Evolutionary conservation across 2,888 invertebrate species (phyloP).

Genomic region (Cosmorhoe ocellata): DNA sequence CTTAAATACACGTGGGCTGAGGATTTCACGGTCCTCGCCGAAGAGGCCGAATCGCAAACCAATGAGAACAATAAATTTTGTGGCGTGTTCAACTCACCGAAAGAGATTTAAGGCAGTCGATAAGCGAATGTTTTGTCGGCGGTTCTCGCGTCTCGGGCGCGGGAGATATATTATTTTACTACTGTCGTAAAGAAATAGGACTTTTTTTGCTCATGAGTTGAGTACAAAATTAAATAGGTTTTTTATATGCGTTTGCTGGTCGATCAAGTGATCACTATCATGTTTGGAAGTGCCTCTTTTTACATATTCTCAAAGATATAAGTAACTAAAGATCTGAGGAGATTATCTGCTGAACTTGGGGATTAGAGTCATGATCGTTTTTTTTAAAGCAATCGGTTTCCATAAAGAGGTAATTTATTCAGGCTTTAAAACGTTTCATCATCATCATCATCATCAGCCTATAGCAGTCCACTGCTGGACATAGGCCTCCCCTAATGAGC

Average conservation of each 20-base stretch:
- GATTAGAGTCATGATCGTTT: no score
- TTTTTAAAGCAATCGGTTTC: no score
- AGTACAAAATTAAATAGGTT: slow-evolving; percentile 12
- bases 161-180: slow-evolving; percentile 29
- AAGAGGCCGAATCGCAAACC: slow-evolving; percentile 43
- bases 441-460: no score
- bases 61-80: slow-evolving; percentile 52
- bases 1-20: slow-evolving; percentile 35
- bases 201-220: slow-evolving; percentile 14
- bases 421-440: no score
- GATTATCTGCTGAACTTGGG: no score
- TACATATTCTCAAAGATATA: no score
- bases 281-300: background rate
- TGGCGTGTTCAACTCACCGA: slow-evolving; percentile 58
- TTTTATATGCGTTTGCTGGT: slow-evolving; percentile 3
- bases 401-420: no score
- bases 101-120: slow-evolving; percentile 66
- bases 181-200: slow-evolving; percentile 9
- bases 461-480: no score
- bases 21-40: slow-evolving; percentile 41
- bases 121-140: slow-evolving; percentile 59
- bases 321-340: no score
- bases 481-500: no score
- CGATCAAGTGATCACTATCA: background rate
- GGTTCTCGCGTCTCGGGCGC: slow-evolving; percentile 40